Evolutionary conservation across 30 jellyfish, hydroid and myxozoan genomes (phyloP).

Genomic region (Catostylus mosaicus): DNA sequence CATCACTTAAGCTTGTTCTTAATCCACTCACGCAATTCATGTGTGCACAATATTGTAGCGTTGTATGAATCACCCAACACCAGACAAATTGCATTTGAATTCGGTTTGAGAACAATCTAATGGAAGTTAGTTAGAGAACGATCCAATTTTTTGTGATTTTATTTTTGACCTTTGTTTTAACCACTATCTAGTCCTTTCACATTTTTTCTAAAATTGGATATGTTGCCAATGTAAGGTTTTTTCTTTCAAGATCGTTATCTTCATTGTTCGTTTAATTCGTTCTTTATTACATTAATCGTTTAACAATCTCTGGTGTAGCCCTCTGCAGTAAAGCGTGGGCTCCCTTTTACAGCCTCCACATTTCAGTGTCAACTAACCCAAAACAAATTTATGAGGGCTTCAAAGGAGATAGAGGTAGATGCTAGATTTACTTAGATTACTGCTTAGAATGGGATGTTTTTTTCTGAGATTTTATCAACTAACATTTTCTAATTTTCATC

Average conservation of each 20-base stretch:
- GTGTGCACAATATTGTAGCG: neutral
- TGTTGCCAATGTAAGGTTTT: neutral
- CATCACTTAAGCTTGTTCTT: constrained; percentile 1
- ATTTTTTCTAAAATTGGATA: neutral
- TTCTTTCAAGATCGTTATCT: neutral
- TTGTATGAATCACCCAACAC: neutral
- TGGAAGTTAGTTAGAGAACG: neutral
- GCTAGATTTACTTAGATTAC: too few species aligned
- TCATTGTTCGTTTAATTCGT: neutral
- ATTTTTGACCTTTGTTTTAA: neutral
- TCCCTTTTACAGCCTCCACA: too few species aligned
- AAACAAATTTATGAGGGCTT: too few species aligned
- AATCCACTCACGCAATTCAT: constrained; percentile 41
- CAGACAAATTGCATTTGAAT: constrained; percentile 43
- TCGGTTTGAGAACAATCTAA: neutral
- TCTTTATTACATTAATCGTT: neutral
- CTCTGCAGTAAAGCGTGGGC: too few species aligned
- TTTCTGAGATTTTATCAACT: too few species aligned
- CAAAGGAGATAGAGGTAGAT: too few species aligned
- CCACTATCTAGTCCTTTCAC: neutral
- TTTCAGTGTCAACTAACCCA: too few species aligned
- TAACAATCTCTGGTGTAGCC: neutral
- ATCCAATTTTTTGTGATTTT: neutral
- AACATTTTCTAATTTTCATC: too few species aligned
- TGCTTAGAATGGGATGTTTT: too few species aligned